phyloP scores from a whole-genome alignment of 2,797 vertebrate genomes.

The Pseudomugil gertrudae region DNA sequence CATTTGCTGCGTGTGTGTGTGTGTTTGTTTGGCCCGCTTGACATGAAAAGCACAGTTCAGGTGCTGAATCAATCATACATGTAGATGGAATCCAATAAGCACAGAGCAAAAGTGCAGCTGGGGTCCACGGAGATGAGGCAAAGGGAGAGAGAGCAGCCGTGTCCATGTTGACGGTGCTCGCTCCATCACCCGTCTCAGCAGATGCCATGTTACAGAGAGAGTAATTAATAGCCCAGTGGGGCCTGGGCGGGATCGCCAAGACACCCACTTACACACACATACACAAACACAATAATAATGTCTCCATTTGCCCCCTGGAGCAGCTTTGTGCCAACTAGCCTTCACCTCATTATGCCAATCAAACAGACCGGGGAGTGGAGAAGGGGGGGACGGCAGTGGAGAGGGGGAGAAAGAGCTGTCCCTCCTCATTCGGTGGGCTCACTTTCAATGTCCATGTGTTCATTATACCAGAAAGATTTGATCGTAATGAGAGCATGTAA shows the following conservation, averaged over 20 bases:
- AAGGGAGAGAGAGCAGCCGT: slow-evolving; percentile 40
- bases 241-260: slow-evolving; percentile 69
- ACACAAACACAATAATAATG: slow-evolving; percentile 70
- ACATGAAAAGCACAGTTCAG: slow-evolving; percentile 75
- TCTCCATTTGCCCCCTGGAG: slow-evolving; percentile 81
- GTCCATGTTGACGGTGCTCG: slow-evolving; percentile 62
- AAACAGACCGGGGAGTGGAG: slow-evolving; percentile 52
- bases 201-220: slow-evolving; percentile 89
- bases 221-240: slow-evolving; percentile 89
- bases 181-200: slow-evolving; percentile 75
- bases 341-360: slow-evolving; percentile 84
- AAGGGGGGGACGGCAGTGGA: neutral
- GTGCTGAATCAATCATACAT: slow-evolving; percentile 87
- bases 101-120: slow-evolving; percentile 84
- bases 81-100: slow-evolving; percentile 86
- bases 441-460: slow-evolving; percentile 51
- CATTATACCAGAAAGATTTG: slow-evolving; percentile 49
- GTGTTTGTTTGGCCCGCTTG: slow-evolving; percentile 40
- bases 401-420: slow-evolving; percentile 59
- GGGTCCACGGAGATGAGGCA: slow-evolving; percentile 72
- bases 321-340: slow-evolving; percentile 78
- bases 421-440: slow-evolving; percentile 43
- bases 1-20: slow-evolving; percentile 18
- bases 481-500: slow-evolving; percentile 54
- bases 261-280: slow-evolving; percentile 45